Base-by-base conservation (phyloP, 2,113 vertebrate species). In the Gadus macrocephalus region DNA sequence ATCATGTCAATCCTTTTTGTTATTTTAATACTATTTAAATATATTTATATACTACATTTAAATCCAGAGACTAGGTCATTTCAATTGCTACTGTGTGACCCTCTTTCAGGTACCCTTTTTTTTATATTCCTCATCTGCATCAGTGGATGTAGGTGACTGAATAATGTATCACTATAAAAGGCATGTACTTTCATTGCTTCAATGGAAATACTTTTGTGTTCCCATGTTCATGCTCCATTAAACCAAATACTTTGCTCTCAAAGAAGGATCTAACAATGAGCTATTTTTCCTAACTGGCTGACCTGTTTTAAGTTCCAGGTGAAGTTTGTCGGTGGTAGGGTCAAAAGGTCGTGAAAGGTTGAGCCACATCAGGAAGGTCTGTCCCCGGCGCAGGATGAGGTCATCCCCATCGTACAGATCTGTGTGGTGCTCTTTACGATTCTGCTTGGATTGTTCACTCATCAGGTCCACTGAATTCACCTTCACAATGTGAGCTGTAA, bases 271-370 rank as follows among this genome's bases (percentile, higher is more conserved):
- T 49, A 12, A 49, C 42, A 17, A 58, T 3, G n/a, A 58, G 5
- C 5, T 17, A 56, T 17, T 17, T 17, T n/a, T 58, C n/a, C n/a
- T 17, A 7, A 49, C 15, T 58, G 25, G 76, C 83, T 77, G 3
- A 96, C 95, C 95, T 11, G 90, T 90, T 71, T 90, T 89, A 0
- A 96, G 88, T 22, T 95, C 84, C 0, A 96, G 82, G 59, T 91
- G 86, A 22, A 97, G 73, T 9, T 65, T 81, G 81, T 95, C 90
- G 0, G 79, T 87, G 0, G 65, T 84, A 3, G 85, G 82, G 74
- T 91, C 69, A 28, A 92, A 95, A 35, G 91, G 78, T 31, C 89
- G 88, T 4, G 91, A 91, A 65, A 96, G 84, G 1, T 84, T 85
- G 1, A 96, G 65, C 77, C 89, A 83, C 72, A 96, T 80, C 38